Evolutionary conservation across 2,888 invertebrate species (phyloP).

Genomic region (Hirtodrosophila histrioides): DNA sequence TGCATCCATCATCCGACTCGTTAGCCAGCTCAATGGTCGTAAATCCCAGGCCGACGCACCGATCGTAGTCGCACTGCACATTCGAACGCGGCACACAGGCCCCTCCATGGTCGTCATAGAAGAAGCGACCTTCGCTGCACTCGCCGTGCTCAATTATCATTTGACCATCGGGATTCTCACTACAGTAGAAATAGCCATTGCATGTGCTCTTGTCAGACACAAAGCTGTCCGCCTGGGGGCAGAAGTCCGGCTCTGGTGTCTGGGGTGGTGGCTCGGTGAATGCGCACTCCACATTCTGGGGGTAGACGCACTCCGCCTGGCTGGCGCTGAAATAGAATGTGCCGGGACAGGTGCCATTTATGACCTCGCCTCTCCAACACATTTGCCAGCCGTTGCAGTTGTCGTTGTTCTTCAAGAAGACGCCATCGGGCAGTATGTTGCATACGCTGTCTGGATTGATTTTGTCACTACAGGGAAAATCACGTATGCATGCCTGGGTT

Average conservation of each 20-base stretch:
- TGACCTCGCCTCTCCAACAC: constrained; percentile 62
- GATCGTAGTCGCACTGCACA: constrained; percentile 66
- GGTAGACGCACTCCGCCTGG: constrained; percentile 67
- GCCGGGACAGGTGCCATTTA: constrained; percentile 69
- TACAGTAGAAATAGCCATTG: constrained; percentile 79
- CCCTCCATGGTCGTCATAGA: constrained; percentile 65
- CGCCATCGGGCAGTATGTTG: constrained; percentile 79
- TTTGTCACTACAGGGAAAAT: constrained; percentile 60
- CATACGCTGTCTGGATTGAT: constrained; percentile 73
- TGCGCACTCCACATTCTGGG: constrained; percentile 60
- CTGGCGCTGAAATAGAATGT: constrained; percentile 69
- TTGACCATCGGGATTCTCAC: constrained; percentile 20
- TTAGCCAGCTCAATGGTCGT: constrained; percentile 75
- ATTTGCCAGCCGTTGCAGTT: constrained; percentile 72
- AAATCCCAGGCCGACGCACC: constrained; percentile 73
- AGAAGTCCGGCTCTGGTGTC: constrained; percentile 50
- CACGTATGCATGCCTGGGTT: constrained; percentile 67
- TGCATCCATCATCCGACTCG: constrained; percentile 71
- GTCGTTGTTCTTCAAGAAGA: constrained; percentile 62
- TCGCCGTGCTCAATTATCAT: constrained; percentile 58
- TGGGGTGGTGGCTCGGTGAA: constrained; percentile 29
- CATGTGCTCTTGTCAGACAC: constrained; percentile 73
- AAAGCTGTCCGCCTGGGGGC: constrained; percentile 63
- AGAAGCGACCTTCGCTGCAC: constrained; percentile 71
- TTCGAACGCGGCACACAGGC: constrained; percentile 71